Evolutionary conservation across 1,140 invertebrate species (phyloP).

Genomic region (Drosophila prosaltans): DNA sequence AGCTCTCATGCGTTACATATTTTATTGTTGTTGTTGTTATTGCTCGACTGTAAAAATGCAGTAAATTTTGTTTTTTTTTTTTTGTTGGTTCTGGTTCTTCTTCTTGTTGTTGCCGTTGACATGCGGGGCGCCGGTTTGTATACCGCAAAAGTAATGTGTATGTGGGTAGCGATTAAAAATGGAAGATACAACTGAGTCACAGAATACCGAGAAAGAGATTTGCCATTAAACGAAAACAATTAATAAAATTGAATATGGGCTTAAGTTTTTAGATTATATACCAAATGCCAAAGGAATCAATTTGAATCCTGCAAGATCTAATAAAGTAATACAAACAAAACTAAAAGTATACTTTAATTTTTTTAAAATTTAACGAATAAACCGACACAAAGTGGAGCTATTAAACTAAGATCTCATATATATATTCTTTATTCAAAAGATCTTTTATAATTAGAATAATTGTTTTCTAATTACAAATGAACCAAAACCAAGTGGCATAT

Average conservation of each 20-base stretch:
- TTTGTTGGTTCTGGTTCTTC: background rate
- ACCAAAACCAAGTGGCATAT: too few relatives aligned
- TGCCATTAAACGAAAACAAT: background rate
- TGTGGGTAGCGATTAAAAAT: background rate
- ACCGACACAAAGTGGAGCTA: too few relatives aligned
- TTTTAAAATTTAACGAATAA: too few relatives aligned
- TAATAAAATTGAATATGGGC: background rate
- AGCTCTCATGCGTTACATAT: conserved; percentile 76
- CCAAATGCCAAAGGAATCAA: too few relatives aligned
- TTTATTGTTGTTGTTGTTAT: conserved; percentile 56
- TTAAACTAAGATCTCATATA: too few relatives aligned
- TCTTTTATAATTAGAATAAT: too few relatives aligned
- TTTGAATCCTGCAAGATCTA: too few relatives aligned
- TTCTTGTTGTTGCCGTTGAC: conserved; percentile 31
- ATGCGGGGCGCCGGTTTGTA: conserved; percentile 62
- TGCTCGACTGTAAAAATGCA: conserved; percentile 68
- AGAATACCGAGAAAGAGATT: background rate
- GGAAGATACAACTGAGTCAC: background rate
- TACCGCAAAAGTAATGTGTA: conserved; percentile 12
- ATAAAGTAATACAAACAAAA: too few relatives aligned
- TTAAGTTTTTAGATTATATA: background rate
- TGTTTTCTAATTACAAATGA: too few relatives aligned
- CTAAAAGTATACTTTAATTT: too few relatives aligned
- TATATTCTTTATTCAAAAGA: too few relatives aligned
- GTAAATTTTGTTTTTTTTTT: conserved; percentile 50